Conservation (phyloP, 2,113 vertebrate genomes). For the Tetrax tetrax region DNA sequence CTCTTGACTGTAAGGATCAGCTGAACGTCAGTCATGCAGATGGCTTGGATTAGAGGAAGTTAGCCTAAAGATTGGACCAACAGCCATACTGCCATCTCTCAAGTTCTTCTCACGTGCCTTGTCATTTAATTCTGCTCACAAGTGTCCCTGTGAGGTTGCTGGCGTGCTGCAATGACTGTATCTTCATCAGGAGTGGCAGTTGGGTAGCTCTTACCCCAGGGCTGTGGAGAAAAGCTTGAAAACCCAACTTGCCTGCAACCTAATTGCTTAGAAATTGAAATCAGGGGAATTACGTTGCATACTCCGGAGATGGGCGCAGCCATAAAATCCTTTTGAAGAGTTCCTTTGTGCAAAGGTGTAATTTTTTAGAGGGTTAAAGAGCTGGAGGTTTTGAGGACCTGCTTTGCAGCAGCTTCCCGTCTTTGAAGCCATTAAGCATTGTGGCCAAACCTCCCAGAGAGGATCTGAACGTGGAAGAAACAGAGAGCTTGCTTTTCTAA, state of each 20-base stretch:
- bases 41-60: background rate
- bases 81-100: background rate
- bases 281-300: background rate
- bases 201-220: background rate
- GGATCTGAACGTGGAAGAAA: background rate
- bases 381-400: background rate
- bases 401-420: background rate
- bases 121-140: background rate
- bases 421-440: background rate
- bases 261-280: background rate
- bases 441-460: background rate
- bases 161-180: background rate
- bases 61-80: background rate
- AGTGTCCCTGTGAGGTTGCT: background rate
- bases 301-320: background rate
- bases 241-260: background rate
- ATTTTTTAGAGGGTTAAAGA: background rate
- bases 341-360: background rate
- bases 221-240: background rate
- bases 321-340: background rate
- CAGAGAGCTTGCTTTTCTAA: background rate
- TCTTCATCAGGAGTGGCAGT: background rate
- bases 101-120: background rate
- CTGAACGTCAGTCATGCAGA: background rate
- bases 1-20: background rate